Evolutionary conservation across 2,113 vertebrate genomes (phyloP).

Genomic region (Trichechus manatus): DNA sequence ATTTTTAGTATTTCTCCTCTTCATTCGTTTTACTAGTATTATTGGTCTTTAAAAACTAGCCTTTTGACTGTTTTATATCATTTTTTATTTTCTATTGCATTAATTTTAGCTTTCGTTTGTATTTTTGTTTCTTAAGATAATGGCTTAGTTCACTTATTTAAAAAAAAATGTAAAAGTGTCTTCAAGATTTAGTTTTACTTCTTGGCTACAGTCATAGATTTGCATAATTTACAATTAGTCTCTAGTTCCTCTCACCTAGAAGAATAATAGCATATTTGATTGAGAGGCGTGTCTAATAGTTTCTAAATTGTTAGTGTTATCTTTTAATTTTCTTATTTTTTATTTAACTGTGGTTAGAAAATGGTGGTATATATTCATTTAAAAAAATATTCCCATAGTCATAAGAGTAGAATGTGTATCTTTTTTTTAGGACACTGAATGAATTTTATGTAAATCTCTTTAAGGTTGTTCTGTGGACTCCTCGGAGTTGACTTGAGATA

Average conservation of each 20-base stretch:
- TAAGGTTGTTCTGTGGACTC: not conserved
- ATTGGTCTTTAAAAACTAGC: not conserved
- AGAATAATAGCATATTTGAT: not conserved
- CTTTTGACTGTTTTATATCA: not conserved
- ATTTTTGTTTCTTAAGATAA: not conserved
- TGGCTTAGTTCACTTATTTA: not conserved
- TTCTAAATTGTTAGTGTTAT: not conserved
- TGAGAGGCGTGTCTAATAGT: not conserved
- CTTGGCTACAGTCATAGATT: not conserved
- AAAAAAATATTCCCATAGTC: not conserved
- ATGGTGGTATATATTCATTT: not conserved
- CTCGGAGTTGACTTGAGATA: not conserved
- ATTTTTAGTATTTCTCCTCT: not conserved
- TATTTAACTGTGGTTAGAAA: not conserved
- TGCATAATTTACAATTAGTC: not conserved
- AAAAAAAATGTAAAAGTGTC: not conserved
- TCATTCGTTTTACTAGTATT: not conserved
- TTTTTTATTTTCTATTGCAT: not conserved
- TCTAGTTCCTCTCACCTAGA: not conserved
- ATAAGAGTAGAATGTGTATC: not conserved
- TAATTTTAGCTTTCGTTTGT: not conserved
- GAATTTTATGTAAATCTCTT: slow-evolving; percentile 4
- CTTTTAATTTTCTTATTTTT: not conserved
- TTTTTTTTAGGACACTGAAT: not conserved
- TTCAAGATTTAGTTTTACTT: not conserved